These are phyloP conservation scores for Antedon mediterranea DNA, from an alignment of 53 echinoderm and acorn worm genomes.

Conservation along the genomic window DNA sequence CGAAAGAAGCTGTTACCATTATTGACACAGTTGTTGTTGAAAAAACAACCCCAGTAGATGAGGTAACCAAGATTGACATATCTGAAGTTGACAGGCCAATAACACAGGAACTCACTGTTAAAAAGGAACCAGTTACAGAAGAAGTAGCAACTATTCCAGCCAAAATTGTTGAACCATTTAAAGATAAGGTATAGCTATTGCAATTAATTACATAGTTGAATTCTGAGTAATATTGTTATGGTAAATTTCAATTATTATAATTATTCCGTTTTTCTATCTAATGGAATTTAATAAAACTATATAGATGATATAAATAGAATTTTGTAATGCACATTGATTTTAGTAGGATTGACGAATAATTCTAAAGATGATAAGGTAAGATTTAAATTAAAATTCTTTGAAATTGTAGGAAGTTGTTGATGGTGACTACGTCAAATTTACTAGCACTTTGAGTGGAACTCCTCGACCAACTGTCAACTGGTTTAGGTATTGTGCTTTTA, in stretches of 20 bases:
- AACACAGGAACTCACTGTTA: background rate
- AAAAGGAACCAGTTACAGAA: conserved; percentile 5
- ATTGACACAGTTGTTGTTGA: background rate
- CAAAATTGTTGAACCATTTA: conserved; percentile 50
- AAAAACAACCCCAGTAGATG: background rate
- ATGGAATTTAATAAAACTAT: no score
- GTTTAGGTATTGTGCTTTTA: conserved; percentile 47
- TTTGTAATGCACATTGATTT: background rate
- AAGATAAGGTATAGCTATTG: conserved; percentile 37
- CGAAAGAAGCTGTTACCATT: background rate
- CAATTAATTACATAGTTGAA: no score
- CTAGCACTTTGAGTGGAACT: conserved; percentile 52
- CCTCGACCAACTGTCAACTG: conserved; percentile 63
- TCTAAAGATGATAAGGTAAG: no score
- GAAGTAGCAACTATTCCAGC: conserved; percentile 39
- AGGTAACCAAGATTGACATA: background rate
- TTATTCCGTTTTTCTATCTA: no score
- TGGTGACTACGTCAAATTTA: conserved; percentile 48
- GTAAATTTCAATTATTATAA: no score
- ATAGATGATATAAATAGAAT: no score
- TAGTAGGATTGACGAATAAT: no score
- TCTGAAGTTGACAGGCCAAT: background rate
- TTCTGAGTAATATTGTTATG: no score
- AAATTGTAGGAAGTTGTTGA: conserved; percentile 40
- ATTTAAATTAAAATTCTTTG: background rate